These are phyloP conservation scores for Cardiocondyla obscurior DNA, from an alignment of 1,140 invertebrate genomes.

Conservation along the genomic window DNA sequence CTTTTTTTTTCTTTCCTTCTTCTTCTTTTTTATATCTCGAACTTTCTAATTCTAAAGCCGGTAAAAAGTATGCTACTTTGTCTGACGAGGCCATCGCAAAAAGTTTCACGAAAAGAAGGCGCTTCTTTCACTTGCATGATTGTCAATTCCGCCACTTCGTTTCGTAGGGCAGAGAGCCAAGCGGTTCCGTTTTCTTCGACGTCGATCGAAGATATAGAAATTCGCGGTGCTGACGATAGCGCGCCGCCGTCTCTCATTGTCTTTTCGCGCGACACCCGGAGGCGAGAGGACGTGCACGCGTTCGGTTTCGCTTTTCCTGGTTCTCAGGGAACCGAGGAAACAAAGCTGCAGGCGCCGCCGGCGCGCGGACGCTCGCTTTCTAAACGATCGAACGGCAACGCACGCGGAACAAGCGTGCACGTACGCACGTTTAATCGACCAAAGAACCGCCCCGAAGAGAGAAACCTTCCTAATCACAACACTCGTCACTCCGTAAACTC, in stretches of 20 bases:
- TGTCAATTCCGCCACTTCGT: neutral
- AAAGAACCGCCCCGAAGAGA: slow-evolving; percentile 45
- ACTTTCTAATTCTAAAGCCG: neutral
- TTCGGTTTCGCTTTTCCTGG: slow-evolving; percentile 66
- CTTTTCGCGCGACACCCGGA: neutral
- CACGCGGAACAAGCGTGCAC: slow-evolving; percentile 22
- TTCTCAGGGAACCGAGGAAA: slow-evolving; percentile 62
- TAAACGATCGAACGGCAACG: slow-evolving; percentile 67
- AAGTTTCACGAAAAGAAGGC: neutral
- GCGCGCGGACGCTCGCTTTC: slow-evolving; percentile 62
- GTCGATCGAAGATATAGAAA: slow-evolving; percentile 5
- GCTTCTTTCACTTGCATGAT: neutral
- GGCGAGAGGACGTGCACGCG: neutral
- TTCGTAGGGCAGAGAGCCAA: neutral
- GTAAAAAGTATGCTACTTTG: neutral
- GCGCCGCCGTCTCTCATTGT: neutral
- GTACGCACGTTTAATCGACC: slow-evolving; percentile 46
- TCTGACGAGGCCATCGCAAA: neutral
- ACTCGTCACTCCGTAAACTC: slow-evolving; percentile 24
- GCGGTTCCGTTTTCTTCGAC: neutral
- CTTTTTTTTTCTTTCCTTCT: too few species aligned
- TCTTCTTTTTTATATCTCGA: neutral
- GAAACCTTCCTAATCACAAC: neutral
- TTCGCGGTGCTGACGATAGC: neutral
- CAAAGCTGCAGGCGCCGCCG: slow-evolving; percentile 39